Conservation (phyloP, 2,113 vertebrate species). For the Oreochromis niloticus region DNA sequence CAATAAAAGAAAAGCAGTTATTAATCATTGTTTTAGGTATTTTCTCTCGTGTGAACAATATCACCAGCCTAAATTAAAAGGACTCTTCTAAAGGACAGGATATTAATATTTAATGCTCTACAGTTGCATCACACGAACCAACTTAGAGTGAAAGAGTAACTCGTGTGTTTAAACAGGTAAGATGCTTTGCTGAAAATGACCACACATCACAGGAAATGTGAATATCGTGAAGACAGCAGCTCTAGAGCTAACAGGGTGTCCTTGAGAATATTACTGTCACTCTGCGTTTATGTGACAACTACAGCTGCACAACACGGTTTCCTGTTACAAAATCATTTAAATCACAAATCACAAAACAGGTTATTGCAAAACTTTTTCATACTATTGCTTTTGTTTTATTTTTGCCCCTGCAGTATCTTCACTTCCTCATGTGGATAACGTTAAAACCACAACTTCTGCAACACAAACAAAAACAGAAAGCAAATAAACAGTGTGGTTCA, state of each 20-base stretch:
- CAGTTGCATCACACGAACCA: not conserved
- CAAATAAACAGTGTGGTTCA: slow-evolving; percentile 3
- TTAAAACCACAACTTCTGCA: slow-evolving; percentile 72
- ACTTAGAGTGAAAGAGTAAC: slow-evolving; percentile 24
- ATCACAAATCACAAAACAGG: slow-evolving; percentile 29
- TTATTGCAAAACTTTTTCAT: slow-evolving; percentile 44
- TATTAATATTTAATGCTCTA: slow-evolving; percentile 56
- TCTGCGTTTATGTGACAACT: not conserved
- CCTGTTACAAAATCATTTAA: slow-evolving; percentile 58
- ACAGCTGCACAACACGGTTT: slow-evolving; percentile 34
- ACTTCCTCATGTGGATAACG: slow-evolving; percentile 69
- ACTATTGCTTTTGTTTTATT: slow-evolving; percentile 34
- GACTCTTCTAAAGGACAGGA: slow-evolving; percentile 29
- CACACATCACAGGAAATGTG: slow-evolving; percentile 27
- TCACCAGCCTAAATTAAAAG: slow-evolving; percentile 36
- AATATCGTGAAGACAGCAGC: not conserved
- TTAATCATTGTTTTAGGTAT: slow-evolving; percentile 8
- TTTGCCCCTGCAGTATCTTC: slow-evolving; percentile 42
- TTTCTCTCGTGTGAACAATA: not conserved
- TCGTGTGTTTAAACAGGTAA: slow-evolving; percentile 19
- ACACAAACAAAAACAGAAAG: slow-evolving; percentile 34
- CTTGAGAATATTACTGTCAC: not conserved
- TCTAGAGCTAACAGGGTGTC: not conserved
- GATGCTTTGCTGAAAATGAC: not conserved
- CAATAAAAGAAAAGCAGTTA: slow-evolving; percentile 44